These are phyloP conservation scores for Hyles euphorbiae DNA, from an alignment of 1,140 invertebrate genomes.

Conservation along the genomic window DNA sequence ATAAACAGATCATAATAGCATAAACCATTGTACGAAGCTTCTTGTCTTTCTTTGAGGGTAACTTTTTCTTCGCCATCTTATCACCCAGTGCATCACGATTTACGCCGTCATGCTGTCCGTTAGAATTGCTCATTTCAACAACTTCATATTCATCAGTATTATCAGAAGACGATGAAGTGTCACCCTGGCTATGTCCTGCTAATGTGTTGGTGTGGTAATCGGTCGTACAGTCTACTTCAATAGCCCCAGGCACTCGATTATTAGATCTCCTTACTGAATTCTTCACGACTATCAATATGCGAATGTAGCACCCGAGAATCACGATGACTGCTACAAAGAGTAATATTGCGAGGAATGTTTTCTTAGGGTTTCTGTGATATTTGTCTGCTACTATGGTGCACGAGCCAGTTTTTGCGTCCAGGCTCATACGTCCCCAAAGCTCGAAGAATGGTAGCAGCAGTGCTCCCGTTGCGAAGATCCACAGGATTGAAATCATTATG, in stretches of 20 bases:
- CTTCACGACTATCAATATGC: slow-evolving; percentile 85
- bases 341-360: slow-evolving; percentile 83
- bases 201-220: background rate
- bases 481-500: slow-evolving; percentile 82
- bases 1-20: slow-evolving; percentile 84
- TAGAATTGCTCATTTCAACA: no score
- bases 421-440: slow-evolving; percentile 83
- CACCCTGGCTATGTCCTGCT: background rate
- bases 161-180: background rate
- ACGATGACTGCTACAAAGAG: slow-evolving; percentile 84
- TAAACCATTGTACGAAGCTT: slow-evolving; percentile 86
- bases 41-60: slow-evolving; percentile 82
- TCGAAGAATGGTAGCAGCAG: slow-evolving; percentile 83
- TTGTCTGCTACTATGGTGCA: slow-evolving; percentile 83
- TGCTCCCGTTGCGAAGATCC: slow-evolving; percentile 81
- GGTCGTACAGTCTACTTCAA: background rate
- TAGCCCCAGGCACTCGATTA: slow-evolving; percentile 35
- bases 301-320: slow-evolving; percentile 84
- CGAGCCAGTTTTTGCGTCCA: slow-evolving; percentile 81
- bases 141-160: no score
- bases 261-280: slow-evolving; percentile 73
- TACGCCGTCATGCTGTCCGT: no score
- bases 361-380: slow-evolving; percentile 80
- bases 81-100: no score
- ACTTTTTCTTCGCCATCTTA: background rate